Base-by-base conservation (phyloP, 2,888 invertebrate species). In the Heliconius aoede region DNA sequence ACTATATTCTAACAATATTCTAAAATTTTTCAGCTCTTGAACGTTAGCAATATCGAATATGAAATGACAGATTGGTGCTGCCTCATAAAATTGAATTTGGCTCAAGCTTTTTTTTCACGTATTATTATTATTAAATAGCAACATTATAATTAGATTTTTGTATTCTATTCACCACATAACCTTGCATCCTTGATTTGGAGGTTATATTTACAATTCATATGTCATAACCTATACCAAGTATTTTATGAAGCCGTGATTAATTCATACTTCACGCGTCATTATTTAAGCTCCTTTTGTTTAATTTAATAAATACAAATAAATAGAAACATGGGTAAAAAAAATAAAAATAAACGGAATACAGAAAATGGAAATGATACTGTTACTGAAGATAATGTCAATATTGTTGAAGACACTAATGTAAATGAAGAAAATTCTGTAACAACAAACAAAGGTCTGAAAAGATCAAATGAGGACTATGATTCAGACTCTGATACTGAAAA, bases 401-500 rank as follows among this genome's bases (percentile, higher is more conserved):
- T 86, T 78, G 84, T 84, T 74, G 77, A 75, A 61, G 67, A 69
- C 58, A 46, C 5, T 67, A 61, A 68, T 13, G 8, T 79, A 65
- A 80, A 83, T 28, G 24, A 77, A 67, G 77, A 78, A 11, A 82
- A 86, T 78, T 84, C 83, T 72, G 77, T 76, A 62, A 61, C 60
- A 30, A 36, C 68, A 24, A 78, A 61, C 18, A 72, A 81, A 51
- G 51, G 64, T 68, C 79, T 72, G 60, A 83, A 82, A 74, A 81
- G 83, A 73, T 67, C 78, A 51, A 80, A 80, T 55, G 83, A 84
- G 9, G 88, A 87, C 55, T 86, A 89, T 32, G 88, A 89, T 73
- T 88, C 88, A 8, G 91, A 91, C 58, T 77, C 79, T 80, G 78
- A 72, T 55, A 89, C 90, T 80, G 78, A 68, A 13, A 80, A 78